Conservation (phyloP, 2,113 vertebrate species). For the Raja brachyura region DNA sequence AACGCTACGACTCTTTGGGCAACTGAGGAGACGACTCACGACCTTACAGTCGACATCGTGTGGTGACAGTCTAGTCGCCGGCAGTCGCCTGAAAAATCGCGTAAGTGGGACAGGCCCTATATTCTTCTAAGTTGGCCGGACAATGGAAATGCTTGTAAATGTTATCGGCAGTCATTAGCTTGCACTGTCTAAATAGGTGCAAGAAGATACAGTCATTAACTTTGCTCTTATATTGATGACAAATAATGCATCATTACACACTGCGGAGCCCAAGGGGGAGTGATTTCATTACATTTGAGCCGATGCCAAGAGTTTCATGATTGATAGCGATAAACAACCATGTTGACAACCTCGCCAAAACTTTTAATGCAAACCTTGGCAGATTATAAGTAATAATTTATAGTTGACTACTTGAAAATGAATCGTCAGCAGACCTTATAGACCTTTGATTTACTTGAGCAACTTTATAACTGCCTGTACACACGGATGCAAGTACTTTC, state of each 20-base stretch:
- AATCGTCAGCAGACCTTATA: not conserved
- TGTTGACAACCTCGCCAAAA: not conserved
- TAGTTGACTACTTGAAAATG: not conserved
- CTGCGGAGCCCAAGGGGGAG: not conserved
- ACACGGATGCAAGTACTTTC: not conserved
- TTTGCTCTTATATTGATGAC: not conserved
- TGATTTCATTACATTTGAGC: not conserved
- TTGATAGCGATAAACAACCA: not conserved
- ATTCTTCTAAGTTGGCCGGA: not conserved
- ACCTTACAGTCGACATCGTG: no score
- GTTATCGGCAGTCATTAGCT: not conserved
- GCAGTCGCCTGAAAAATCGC: no score
- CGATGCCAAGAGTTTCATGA: not conserved
- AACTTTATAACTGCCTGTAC: not conserved
- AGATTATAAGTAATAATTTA: slow-evolving; percentile 10
- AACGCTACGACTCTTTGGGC: no score
- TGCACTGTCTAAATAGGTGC: not conserved
- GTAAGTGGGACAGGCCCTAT: no score
- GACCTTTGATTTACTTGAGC: not conserved
- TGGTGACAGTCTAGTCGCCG: no score
- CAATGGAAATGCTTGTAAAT: not conserved
- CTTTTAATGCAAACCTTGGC: not conserved
- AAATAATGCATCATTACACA: not conserved
- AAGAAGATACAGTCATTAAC: not conserved
- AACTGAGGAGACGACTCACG: no score